Evolutionary conservation across 2,797 vertebrate species (phyloP).

Genomic region (Typhlichthys subterraneus): DNA sequence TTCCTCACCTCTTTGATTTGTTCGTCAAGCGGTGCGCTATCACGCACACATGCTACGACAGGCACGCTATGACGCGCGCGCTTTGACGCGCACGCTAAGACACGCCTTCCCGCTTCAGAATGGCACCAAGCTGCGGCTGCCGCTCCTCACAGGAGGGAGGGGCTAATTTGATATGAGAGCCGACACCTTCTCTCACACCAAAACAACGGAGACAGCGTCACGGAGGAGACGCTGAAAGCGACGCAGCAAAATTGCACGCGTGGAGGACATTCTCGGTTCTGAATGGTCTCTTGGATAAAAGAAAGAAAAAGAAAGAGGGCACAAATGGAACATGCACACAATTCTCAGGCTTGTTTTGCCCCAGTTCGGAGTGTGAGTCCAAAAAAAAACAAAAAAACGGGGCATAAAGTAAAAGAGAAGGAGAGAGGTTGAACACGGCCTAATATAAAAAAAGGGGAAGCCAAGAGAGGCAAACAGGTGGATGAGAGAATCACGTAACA

Average conservation of each 20-base stretch:
- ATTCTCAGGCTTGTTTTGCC: conserved; percentile 40
- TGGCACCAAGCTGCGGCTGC: conserved; percentile 26
- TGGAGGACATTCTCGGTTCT: too few relatives aligned
- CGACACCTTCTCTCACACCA: conserved; percentile 3
- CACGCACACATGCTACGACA: background rate
- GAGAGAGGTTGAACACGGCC: background rate
- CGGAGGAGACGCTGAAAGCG: background rate
- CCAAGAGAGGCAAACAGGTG: background rate
- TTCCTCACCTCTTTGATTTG: conserved; percentile 2
- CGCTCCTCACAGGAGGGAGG: conserved; percentile 8
- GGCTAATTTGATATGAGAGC: conserved; percentile 29
- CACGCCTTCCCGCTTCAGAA: conserved; percentile 36
- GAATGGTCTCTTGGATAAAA: background rate
- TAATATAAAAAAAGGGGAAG: background rate
- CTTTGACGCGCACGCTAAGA: conserved; percentile 3
- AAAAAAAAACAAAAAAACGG: conserved; percentile 23
- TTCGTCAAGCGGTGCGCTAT: background rate
- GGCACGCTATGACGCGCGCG: too few relatives aligned
- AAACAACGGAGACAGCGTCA: conserved; percentile 30
- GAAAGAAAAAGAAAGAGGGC: background rate
- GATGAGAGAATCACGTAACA: background rate
- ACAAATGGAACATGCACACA: background rate
- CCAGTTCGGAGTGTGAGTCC: conserved; percentile 56
- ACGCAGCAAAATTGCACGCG: conserved; percentile 21
- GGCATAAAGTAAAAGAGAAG: background rate